Base-by-base conservation (phyloP, 2,113 vertebrate genomes). In the Protobothrops flavoviridis region DNA sequence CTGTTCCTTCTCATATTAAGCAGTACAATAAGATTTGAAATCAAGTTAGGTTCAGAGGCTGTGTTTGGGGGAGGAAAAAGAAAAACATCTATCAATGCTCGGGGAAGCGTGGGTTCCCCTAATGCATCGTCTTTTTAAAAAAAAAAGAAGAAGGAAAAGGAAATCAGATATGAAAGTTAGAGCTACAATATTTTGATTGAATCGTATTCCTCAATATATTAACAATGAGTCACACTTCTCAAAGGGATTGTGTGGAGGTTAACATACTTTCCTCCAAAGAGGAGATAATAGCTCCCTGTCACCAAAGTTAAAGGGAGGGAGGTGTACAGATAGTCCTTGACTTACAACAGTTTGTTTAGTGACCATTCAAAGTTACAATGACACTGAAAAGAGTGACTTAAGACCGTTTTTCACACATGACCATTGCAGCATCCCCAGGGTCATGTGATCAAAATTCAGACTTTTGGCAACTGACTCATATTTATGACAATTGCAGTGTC, bases 151-250 rank as follows among this genome's bases (percentile, higher is more conserved):
- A 23, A 39, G 8, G 29, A 43, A n/a, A n/a, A 26, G 26, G 57
- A 89, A 89, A 56, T 74, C 50, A 11, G 50, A 45, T 85, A 85
- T 57, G 88, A 59, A 85, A 85, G 52, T 57, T 81, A 93, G 64
- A 89, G 43, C 69, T 57, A 89, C 92, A 93, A 91, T 92, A 93
- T 94, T 97, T 96, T 95, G 5, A 95, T 94, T 64, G 93, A n/a
- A 64, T 87, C 64, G 1, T 92, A 95, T 87, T 91, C 20, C 29
- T 93, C 21, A 81, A 3, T 13, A 1, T 85, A 87, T 93, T 61
- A 93, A 92, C 92, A 94, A 94, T 90, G 91, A 93, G 92, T 93
- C 81, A 95, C 52, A 93, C 59, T 24, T 53, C 29, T 0, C 0
- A 45, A 89, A 90, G 15, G 1, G 92, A 92, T 26, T 12, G 0